Evolutionary conservation across 2,888 invertebrate species (phyloP).

Genomic region (Eupithecia inturbata): DNA sequence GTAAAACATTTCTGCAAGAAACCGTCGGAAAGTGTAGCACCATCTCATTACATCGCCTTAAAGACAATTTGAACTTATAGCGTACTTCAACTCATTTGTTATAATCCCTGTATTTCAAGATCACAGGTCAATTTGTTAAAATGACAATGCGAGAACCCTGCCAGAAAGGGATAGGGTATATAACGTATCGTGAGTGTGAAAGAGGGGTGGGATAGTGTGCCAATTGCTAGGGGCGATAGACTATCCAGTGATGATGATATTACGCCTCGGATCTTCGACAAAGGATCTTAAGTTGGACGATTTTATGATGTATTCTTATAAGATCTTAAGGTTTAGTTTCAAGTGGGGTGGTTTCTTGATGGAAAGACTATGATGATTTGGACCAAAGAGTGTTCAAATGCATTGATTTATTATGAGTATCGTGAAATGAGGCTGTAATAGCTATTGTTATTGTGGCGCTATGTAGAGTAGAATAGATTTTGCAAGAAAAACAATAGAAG

Average conservation of each 20-base stretch:
- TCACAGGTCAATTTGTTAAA: conserved; percentile 78
- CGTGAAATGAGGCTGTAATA: conserved; percentile 71
- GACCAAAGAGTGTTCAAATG: conserved; percentile 54
- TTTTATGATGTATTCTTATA: conserved; percentile 47
- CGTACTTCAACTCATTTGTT: conserved; percentile 67
- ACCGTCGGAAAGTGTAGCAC: conserved; percentile 22
- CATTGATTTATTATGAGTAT: conserved; percentile 75
- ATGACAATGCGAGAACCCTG: conserved; percentile 71
- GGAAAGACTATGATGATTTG: conserved; percentile 48
- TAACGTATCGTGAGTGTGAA: conserved; percentile 39
- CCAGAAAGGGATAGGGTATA: conserved; percentile 52
- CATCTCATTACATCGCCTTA: conserved; percentile 34
- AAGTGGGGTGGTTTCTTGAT: conserved; percentile 17
- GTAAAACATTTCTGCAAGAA: background rate
- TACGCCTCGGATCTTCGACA: conserved; percentile 57
- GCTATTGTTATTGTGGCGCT: conserved; percentile 54
- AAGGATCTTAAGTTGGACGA: conserved; percentile 17
- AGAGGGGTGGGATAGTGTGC: conserved; percentile 56
- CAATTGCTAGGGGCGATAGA: conserved; percentile 66
- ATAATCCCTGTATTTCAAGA: conserved; percentile 71
- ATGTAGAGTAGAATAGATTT: background rate
- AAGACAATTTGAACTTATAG: conserved; percentile 52
- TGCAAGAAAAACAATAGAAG: background rate
- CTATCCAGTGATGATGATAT: conserved; percentile 70
- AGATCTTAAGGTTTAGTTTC: conserved; percentile 46